Base-by-base conservation (phyloP, 1,140 invertebrate species). In the Drosophila equinoxialis region DNA sequence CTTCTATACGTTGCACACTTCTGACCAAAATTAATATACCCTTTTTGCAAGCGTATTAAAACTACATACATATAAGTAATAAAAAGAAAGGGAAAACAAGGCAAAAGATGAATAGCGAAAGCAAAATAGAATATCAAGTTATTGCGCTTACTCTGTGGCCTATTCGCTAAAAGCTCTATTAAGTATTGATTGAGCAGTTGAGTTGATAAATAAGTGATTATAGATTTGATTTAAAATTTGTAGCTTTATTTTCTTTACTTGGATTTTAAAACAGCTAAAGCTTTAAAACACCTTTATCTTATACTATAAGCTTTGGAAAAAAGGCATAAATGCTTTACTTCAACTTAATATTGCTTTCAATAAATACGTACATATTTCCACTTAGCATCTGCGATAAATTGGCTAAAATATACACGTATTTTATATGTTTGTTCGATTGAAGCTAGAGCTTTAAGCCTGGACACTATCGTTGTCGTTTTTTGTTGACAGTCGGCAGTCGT, bases 361-460 rank as follows among this genome's bases (percentile, higher is more conserved):
- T 30, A 6, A 6, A 30, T 30, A 30, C 6, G 0, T 6, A 30
- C 30, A 30, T 30, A 5, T 6, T 30, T 6, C 30, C 30, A 6
- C 3, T 30, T 30, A 30, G 3, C 30, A 30, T 30, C 6, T 3
- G 8, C 35, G 35, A 37, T 37, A 8, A 10, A 8, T 11, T 10
- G 10, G 35, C 35, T 10, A 10, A 11, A 37, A 0, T 37, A 39
- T 13, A 39, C 10, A 39, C 37, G 2, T 13, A 39, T 13, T 39
- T 3, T n/a, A 5, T 39, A 39, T 11, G 5, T 39, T 13, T 13
- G 11, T n/a, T 37, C 1, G 17, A 20, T 20, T 17, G 10, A 8
- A 48, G 13, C 14, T 6, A 5, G 33, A 8, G 39, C 60, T 76
- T 76, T 76, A 54, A 30, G 20, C 20, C 10, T 76, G 65, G 20